A percentile compares a stretch with the other conserved stretches of the same genome.
Conservation (phyloP, 2,888 invertebrate species). For the Oscheius onirici region DNA sequence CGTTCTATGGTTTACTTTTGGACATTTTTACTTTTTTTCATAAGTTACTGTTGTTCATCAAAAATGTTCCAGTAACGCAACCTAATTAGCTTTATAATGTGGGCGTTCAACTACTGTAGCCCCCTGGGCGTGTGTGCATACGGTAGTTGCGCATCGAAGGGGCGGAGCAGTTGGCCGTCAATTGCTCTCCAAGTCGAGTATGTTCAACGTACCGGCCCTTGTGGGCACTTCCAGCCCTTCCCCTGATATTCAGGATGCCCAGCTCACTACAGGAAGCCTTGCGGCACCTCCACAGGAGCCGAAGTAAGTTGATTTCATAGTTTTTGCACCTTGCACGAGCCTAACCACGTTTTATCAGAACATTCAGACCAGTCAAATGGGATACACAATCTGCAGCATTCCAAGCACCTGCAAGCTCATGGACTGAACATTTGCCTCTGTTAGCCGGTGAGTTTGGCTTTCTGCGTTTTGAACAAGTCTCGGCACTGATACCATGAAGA, state of each 20-base stretch:
- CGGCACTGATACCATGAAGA: not conserved
- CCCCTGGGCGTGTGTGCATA: constrained; percentile 8
- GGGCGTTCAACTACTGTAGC: constrained; percentile 21
- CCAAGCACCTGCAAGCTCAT: constrained; percentile 39
- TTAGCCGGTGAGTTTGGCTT: constrained; percentile 36
- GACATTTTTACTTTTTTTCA: not conserved
- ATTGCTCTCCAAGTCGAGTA: constrained; percentile 49
- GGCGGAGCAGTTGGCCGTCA: constrained; percentile 43
- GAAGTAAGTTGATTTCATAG: constrained; percentile 5
- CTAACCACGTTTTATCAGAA: not conserved
- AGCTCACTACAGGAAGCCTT: constrained; percentile 16
- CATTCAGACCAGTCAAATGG: constrained; percentile 41
- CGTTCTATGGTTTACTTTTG: not conserved
- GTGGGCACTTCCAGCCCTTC: constrained; percentile 42
- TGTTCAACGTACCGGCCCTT: constrained; percentile 59
- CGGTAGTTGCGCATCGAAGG: constrained; percentile 20
- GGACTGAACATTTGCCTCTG: constrained; percentile 60
- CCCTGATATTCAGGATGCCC: constrained; percentile 19
- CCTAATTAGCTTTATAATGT: constrained; percentile 18
- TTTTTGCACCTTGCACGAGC: not conserved
- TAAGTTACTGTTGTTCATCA: not conserved
- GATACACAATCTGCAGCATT: constrained; percentile 29
- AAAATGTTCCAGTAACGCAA: no score
- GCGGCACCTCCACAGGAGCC: constrained; percentile 16
- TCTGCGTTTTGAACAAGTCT: not conserved